Percentiles rank a stretch among this genome's conserved stretches.
Conservation (phyloP, 2,113 vertebrate genomes). For the Phalacrocorax aristotelis region DNA sequence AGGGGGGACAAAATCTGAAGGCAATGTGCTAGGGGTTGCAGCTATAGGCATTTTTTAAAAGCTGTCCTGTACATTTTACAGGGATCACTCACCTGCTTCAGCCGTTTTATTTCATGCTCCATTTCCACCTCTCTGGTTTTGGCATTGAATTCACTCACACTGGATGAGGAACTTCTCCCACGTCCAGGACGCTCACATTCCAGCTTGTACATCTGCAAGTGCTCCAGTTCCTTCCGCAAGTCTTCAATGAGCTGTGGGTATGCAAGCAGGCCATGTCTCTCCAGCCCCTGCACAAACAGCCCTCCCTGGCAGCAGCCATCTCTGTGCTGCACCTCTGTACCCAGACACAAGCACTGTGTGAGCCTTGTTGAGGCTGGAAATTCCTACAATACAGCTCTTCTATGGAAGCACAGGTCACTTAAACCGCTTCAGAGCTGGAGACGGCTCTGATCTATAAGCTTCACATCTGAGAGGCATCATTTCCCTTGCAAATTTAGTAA, state of each 20-base stretch:
- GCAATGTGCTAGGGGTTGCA: not conserved
- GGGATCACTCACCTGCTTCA: conserved; percentile 84
- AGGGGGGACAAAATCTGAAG: not conserved
- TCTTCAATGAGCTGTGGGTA: conserved; percentile 91
- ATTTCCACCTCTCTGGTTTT: conserved; percentile 91
- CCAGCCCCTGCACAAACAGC: not conserved
- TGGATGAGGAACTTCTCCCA: conserved; percentile 80
- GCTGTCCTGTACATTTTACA: not conserved
- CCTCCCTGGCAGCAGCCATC: not conserved
- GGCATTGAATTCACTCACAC: conserved; percentile 85
- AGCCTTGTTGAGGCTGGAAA: not conserved
- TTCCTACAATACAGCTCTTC: not conserved
- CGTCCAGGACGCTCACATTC: conserved; percentile 86
- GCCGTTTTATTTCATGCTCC: conserved; percentile 92
- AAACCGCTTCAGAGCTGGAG: not conserved
- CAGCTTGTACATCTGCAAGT: conserved; percentile 92
- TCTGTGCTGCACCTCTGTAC: not conserved
- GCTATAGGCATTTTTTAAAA: not conserved
- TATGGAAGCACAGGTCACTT: not conserved
- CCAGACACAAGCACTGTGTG: not conserved
- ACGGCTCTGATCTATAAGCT: not conserved
- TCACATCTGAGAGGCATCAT: not conserved
- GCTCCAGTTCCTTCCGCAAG: conserved; percentile 90
- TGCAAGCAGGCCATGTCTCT: not conserved
- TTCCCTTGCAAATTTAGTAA: not conserved